These are phyloP conservation scores for Clarias platycephalus DNA, from an alignment of 2,797 vertebrate species.

Conservation along the genomic window DNA sequence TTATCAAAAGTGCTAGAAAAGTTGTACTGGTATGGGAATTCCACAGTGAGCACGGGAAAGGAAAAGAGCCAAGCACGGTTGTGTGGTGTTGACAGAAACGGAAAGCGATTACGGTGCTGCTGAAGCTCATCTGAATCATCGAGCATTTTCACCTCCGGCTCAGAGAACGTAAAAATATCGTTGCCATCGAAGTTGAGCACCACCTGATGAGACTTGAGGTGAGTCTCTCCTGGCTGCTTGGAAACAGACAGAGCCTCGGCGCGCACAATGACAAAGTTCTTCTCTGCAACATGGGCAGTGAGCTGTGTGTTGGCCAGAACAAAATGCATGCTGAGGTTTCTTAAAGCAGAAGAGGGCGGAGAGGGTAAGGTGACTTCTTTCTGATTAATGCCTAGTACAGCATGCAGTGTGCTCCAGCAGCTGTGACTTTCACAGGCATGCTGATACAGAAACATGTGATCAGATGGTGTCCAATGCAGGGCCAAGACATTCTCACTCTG, in stretches of 20 bases:
- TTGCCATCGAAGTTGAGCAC: conserved; percentile 89
- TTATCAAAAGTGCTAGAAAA: conserved; percentile 91
- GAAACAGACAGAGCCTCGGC: conserved; percentile 76
- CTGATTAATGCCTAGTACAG: conserved; percentile 47
- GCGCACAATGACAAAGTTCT: conserved; percentile 83
- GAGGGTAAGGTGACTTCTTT: background rate
- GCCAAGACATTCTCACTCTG: conserved; percentile 78
- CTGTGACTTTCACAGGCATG: conserved; percentile 80
- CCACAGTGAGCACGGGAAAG: conserved; percentile 79
- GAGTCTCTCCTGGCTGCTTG: conserved; percentile 71
- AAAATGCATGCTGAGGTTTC: conserved; percentile 73
- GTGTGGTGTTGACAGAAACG: conserved; percentile 76
- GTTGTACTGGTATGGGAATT: conserved; percentile 97
- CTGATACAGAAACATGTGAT: conserved; percentile 95
- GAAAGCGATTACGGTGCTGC: conserved; percentile 81
- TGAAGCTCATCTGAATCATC: conserved; percentile 82
- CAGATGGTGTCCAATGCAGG: conserved; percentile 85
- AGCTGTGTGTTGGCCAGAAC: conserved; percentile 79
- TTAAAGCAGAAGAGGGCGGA: conserved; percentile 44
- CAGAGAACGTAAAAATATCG: conserved; percentile 86
- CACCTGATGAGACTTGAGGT: conserved; percentile 78
- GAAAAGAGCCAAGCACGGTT: conserved; percentile 87
- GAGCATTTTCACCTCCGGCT: conserved; percentile 79
- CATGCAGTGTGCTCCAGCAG: conserved; percentile 74
- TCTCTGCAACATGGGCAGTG: conserved; percentile 81